phyloP scores from a whole-genome alignment of 1,140 invertebrate genomes.

The Lepidurus couesii region DNA sequence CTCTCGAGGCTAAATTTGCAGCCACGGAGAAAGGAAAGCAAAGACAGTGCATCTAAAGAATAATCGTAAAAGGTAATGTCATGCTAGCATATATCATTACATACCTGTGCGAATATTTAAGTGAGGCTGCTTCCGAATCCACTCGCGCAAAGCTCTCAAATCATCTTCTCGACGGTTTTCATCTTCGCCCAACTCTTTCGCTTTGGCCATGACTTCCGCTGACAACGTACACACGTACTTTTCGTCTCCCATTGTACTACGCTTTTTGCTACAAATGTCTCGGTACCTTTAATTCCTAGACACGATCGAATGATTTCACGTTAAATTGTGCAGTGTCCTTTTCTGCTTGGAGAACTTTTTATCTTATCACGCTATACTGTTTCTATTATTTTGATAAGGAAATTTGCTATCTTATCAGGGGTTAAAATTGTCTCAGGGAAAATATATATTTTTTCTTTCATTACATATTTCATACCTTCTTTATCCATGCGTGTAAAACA shows the following conservation, averaged over 20 bases:
- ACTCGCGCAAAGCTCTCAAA: constrained; percentile 59
- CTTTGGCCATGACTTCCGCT: constrained; percentile 37
- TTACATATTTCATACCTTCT: background rate
- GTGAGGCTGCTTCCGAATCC: constrained; percentile 65
- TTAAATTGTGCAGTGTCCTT: background rate
- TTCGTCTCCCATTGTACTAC: constrained; percentile 8
- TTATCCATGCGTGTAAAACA: background rate
- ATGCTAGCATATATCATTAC: background rate
- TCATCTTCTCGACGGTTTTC: constrained; percentile 60
- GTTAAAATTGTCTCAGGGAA: constrained; percentile 61
- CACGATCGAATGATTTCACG: background rate
- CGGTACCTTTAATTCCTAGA: background rate
- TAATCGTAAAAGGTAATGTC: background rate
- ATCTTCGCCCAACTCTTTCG: constrained; percentile 67
- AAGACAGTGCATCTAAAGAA: too few relatives aligned
- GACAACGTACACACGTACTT: constrained; percentile 36
- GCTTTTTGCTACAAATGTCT: background rate
- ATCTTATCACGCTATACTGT: background rate
- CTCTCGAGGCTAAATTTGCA: too few relatives aligned
- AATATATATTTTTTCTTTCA: background rate
- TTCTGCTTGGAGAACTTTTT: background rate
- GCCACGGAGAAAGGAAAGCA: too few relatives aligned
- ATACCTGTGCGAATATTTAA: constrained; percentile 63
- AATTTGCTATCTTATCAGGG: constrained; percentile 44
- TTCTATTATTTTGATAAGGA: background rate